Evolutionary conservation across 2,797 vertebrate species (phyloP).

Genomic region (Poeciliopsis infans): DNA sequence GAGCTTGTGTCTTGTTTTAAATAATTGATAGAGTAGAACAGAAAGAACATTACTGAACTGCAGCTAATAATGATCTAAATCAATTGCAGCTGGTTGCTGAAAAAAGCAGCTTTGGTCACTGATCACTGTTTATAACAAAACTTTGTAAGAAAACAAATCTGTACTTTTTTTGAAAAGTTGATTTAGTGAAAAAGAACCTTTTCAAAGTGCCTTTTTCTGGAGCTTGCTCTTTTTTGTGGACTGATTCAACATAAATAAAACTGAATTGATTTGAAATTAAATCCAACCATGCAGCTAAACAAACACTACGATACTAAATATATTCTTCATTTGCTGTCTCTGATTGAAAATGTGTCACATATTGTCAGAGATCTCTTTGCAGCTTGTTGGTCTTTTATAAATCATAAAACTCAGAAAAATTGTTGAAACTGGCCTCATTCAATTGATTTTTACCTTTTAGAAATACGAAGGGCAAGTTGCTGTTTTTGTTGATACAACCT

Average conservation of each 20-base stretch:
- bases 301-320: not conserved
- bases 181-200: not conserved
- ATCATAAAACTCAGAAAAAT: slow-evolving; percentile 6
- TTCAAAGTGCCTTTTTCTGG: not conserved
- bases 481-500: slow-evolving; percentile 3
- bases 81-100: not conserved
- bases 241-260: not conserved
- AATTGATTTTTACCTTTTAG: slow-evolving; percentile 29
- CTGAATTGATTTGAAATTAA: not conserved
- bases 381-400: slow-evolving; percentile 2
- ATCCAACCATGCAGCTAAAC: not conserved
- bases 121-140: not conserved
- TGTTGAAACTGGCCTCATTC: slow-evolving; percentile 17
- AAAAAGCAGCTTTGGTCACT: not conserved
- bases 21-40: not conserved
- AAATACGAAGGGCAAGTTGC: not conserved
- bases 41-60: not conserved
- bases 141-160: not conserved
- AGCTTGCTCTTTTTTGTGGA: not conserved
- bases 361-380: not conserved
- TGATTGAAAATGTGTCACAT: not conserved
- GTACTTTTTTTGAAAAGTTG: not conserved
- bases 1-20: not conserved
- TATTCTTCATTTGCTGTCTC: slow-evolving; percentile 3
- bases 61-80: not conserved